Evolutionary conservation across 2,888 invertebrate genomes (phyloP), one percentile per base, ranked within the genome.

Genomic region (Andrena hattorfiana): DNA sequence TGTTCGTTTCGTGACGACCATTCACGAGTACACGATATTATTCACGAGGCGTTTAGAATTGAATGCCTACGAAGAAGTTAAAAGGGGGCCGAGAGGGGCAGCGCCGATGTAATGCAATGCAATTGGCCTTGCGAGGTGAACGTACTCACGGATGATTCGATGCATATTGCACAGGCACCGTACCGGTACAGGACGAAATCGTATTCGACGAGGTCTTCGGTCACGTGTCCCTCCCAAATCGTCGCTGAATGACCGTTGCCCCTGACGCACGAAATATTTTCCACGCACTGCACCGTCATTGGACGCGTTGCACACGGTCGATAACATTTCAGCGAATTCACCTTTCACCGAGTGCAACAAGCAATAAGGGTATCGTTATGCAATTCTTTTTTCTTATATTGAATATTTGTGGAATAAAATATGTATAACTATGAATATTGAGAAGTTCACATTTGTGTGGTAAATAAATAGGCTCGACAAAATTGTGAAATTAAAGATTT

Each of bases 51-150:
- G 84, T 87, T 85, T 87, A 85, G 85, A 87, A 87, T 87, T 85
- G 87, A 87, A 87, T 86, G 85, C 81, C 86, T 77, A 66, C 81
- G 83, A 80, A 72, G 85, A 87, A 87, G 51, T 81, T 85, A 69
- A 84, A 86, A 82, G 83, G 76, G 62, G 85, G 74, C 75, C 69
- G 74, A 51, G 85, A 72, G 84, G 83, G 87, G 81, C 77, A 79
- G 81, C 85, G 82, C 71, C 85, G 84, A 85, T 86, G 85, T 85
- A 86, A 84, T 88, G 85, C 85, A 80, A 86, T 82, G 88, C 88
- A 88, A 88, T 88, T 88, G 88, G 88, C 88, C 88, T 88, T 88
- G 86, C 85, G 90, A 91, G 91, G 91, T 91, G 91, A 91, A 91
- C 86, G 90, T 82, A 90, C 91, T 89, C 89, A 80, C 85, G 78